phyloP scores from a whole-genome alignment of 2,113 vertebrate genomes.

The Merops nubicus region DNA sequence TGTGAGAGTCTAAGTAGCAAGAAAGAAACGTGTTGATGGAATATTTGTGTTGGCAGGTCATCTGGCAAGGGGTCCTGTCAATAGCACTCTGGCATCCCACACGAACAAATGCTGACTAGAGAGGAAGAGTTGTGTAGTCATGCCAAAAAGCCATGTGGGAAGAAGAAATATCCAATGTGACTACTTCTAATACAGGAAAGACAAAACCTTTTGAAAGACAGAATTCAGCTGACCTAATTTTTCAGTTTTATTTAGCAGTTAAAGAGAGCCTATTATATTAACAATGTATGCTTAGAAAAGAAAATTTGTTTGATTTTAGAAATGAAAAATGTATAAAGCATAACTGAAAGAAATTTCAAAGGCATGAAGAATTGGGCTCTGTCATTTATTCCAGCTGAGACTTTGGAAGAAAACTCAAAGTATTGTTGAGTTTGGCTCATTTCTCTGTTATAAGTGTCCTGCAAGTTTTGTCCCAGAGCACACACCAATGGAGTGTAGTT shows the following conservation, averaged over 20 bases:
- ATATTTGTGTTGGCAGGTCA: neutral
- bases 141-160: neutral
- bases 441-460: neutral
- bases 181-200: neutral
- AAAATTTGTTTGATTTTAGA: neutral
- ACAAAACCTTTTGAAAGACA: neutral
- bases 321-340: neutral
- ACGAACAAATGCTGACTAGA: neutral
- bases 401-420: neutral
- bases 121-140: neutral
- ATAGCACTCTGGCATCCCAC: neutral
- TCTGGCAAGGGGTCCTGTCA: neutral
- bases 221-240: neutral
- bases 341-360: neutral
- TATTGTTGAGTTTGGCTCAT: slow-evolving; percentile 10
- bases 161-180: neutral
- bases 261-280: neutral
- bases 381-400: neutral
- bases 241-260: neutral
- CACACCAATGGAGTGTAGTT: neutral
- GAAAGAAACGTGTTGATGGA: neutral
- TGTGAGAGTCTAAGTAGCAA: neutral
- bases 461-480: neutral
- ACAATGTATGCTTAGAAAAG: neutral
- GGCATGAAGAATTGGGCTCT: neutral